A percentile compares a stretch with the other conserved stretches of the same genome.
These are phyloP conservation scores for Chromobotia macracanthus DNA, from an alignment of 2,797 vertebrate genomes.

Conservation along the genomic window DNA sequence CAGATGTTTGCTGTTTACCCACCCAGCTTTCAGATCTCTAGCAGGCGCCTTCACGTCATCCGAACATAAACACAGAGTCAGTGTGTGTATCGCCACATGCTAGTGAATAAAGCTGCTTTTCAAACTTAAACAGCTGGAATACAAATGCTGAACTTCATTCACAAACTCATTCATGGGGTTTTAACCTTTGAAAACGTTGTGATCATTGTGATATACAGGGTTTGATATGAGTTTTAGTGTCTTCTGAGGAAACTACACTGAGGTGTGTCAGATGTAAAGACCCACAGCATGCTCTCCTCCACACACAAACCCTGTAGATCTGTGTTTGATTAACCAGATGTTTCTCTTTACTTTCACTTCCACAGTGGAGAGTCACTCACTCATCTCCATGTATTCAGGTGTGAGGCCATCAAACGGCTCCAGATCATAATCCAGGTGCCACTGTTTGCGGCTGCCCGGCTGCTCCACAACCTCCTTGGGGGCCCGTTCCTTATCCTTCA, in stretches of 20 bases:
- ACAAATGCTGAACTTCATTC: slow-evolving; percentile 23
- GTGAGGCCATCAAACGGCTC: slow-evolving; percentile 93
- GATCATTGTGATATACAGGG: not conserved
- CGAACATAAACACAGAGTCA: slow-evolving; percentile 34
- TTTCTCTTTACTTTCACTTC: not conserved
- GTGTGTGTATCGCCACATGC: slow-evolving; percentile 41
- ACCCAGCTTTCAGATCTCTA: slow-evolving; percentile 7
- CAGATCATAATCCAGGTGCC: slow-evolving; percentile 89
- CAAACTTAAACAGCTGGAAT: slow-evolving; percentile 39
- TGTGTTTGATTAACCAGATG: not conserved
- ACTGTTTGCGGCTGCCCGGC: slow-evolving; percentile 83
- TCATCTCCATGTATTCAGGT: slow-evolving; percentile 99
- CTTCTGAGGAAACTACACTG: not conserved
- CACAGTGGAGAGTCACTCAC: slow-evolving; percentile 74
- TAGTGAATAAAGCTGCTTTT: slow-evolving; percentile 5
- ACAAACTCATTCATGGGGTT: slow-evolving; percentile 16
- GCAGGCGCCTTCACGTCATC: slow-evolving; percentile 1
- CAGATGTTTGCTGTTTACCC: slow-evolving; percentile 9
- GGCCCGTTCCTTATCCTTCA: slow-evolving; percentile 84
- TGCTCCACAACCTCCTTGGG: slow-evolving; percentile 74
- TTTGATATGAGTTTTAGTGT: no score
- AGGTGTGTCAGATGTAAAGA: slow-evolving; percentile 3
- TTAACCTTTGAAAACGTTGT: not conserved
- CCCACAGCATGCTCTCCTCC: not conserved
- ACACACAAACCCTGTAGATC: not conserved